A percentile compares a stretch with the other conserved stretches of the same genome.
Conservation (phyloP, 2,113 vertebrate genomes). For the Myotis brandtii region DNA sequence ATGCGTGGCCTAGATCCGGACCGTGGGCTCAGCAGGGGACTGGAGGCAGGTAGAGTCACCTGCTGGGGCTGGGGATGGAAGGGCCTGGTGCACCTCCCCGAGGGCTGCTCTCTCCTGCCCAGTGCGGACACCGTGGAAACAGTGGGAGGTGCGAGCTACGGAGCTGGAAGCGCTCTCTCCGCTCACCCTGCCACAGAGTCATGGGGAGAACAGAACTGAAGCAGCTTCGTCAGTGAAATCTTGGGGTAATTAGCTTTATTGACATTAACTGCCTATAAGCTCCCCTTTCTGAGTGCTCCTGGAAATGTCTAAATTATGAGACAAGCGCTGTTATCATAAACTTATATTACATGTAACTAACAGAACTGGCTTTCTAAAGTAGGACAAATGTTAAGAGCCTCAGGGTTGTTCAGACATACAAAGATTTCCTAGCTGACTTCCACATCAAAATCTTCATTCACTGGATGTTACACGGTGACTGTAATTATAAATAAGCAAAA, state of each 20-base stretch:
- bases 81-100: too few relatives aligned
- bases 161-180: not conserved
- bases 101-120: too few relatives aligned
- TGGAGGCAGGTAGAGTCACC: not conserved
- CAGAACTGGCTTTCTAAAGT: not conserved
- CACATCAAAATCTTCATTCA: not conserved
- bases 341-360: not conserved
- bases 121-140: not conserved
- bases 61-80: fast-evolving
- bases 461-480: not conserved
- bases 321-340: not conserved
- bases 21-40: not conserved
- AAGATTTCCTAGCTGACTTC: not conserved
- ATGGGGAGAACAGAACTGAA: not conserved
- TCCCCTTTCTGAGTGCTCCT: not conserved
- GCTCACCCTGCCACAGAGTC: not conserved
- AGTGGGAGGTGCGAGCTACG: too few relatives aligned
- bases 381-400: not conserved
- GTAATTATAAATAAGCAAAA: not conserved
- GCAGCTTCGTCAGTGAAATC: not conserved
- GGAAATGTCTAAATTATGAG: constrained; percentile 33
- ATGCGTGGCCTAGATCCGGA: not conserved
- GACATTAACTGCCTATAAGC: not conserved
- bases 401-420: not conserved
- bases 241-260: constrained; percentile 11